Conservation (phyloP, 2,797 vertebrate genomes). For the Syngnathus rostellatus region DNA sequence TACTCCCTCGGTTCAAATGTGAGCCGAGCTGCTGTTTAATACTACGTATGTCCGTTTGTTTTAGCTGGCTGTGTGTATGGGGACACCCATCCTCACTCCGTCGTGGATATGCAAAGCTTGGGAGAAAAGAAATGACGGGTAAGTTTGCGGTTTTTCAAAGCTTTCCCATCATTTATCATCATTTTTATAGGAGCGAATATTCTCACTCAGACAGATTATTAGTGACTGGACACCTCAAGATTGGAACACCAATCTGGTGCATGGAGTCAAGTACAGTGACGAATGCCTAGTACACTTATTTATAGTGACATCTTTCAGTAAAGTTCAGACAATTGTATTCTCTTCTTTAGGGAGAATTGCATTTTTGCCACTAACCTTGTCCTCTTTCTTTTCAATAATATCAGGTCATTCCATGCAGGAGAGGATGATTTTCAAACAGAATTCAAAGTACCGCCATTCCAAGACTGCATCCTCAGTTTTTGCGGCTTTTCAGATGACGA, state of each 20-base stretch:
- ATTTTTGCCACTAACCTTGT: neutral
- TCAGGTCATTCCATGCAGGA: conserved; percentile 79
- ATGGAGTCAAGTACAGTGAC: too few relatives aligned
- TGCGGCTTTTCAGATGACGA: conserved; percentile 93
- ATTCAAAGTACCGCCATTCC: conserved; percentile 94
- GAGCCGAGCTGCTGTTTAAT: neutral
- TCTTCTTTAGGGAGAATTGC: neutral
- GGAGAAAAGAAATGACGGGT: conserved; percentile 86
- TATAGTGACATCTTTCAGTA: too few relatives aligned
- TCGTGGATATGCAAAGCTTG: conserved; percentile 91
- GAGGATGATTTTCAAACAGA: conserved; percentile 81
- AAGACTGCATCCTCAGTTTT: conserved; percentile 92
- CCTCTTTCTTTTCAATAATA: neutral
- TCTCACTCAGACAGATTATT: too few relatives aligned
- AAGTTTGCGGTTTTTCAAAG: conserved; percentile 47
- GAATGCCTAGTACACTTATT: too few relatives aligned
- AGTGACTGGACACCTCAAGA: too few relatives aligned
- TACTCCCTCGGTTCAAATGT: too few relatives aligned
- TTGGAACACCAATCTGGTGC: too few relatives aligned
- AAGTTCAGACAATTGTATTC: neutral
- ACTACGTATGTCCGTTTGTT: neutral
- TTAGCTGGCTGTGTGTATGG: conserved; percentile 92
- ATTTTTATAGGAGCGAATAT: too few relatives aligned
- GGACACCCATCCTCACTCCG: conserved; percentile 88
- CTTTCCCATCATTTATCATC: too few relatives aligned